These are phyloP conservation scores for Ceratosolen fusciceps DNA, from an alignment of 1,140 invertebrate genomes.

Conservation along the genomic window DNA sequence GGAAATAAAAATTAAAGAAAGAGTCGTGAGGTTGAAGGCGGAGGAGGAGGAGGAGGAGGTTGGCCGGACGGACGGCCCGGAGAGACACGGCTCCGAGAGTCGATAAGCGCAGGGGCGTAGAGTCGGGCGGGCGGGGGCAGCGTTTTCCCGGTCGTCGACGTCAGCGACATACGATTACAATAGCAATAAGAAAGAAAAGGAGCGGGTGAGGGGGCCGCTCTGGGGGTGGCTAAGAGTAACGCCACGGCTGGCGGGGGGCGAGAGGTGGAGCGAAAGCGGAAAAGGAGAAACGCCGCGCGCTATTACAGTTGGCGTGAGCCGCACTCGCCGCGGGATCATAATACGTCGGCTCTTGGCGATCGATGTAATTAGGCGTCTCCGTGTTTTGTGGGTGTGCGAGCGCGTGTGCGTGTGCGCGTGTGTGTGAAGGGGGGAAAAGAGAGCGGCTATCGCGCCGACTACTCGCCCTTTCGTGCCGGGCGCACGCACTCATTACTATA, in stretches of 20 bases:
- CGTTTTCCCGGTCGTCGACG: background rate
- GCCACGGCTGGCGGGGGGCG: too few species aligned
- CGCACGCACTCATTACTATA: slow-evolving; percentile 1
- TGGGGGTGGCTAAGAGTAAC: too few species aligned
- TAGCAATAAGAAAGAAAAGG: background rate
- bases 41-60: background rate
- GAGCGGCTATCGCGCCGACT: background rate
- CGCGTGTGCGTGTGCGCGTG: background rate
- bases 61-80: too few species aligned
- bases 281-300: background rate
- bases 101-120: background rate
- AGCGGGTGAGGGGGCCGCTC: too few species aligned
- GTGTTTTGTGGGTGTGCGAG: too few species aligned
- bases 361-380: slow-evolving; percentile 47
- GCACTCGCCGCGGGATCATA: slow-evolving; percentile 8
- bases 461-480: slow-evolving; percentile 34
- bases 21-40: too few species aligned
- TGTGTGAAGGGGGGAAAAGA: background rate
- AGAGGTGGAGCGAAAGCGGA: background rate
- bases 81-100: background rate
- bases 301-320: background rate
- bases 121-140: too few species aligned
- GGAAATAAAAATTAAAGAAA: background rate
- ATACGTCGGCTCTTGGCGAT: slow-evolving; percentile 40
- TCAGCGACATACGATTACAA: background rate